Evolutionary conservation across 1,140 invertebrate genomes (phyloP).

Genomic region (Psilanteris sp.): DNA sequence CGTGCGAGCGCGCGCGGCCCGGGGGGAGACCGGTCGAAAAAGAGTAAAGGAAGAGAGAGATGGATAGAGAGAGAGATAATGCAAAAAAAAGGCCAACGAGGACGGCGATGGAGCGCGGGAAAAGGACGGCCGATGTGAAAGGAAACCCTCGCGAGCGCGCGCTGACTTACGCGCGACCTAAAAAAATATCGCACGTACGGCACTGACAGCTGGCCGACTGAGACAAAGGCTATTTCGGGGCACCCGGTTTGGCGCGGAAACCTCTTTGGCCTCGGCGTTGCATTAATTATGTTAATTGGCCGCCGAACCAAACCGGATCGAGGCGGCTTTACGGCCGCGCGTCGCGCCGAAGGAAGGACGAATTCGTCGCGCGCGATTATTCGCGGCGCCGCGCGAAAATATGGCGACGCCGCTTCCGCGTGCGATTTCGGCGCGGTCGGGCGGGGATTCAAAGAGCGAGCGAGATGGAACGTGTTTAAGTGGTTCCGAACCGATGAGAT

Average conservation of each 20-base stretch:
- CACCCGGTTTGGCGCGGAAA: constrained; percentile 39
- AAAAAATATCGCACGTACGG: constrained; percentile 62
- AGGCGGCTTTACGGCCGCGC: constrained; percentile 20
- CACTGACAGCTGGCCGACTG: constrained; percentile 51
- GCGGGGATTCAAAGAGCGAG: too few relatives aligned
- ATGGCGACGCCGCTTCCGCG: too few relatives aligned
- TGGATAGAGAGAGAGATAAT: not conserved
- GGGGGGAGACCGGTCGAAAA: too few relatives aligned
- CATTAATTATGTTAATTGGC: constrained; percentile 54
- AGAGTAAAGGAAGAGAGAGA: too few relatives aligned
- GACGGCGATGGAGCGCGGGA: constrained; percentile 11
- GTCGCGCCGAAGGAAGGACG: too few relatives aligned
- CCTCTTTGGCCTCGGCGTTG: constrained; percentile 21
- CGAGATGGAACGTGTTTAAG: too few relatives aligned
- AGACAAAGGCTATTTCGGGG: constrained; percentile 52
- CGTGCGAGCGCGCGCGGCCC: too few relatives aligned
- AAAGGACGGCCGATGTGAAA: constrained; percentile 47
- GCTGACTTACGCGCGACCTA: constrained; percentile 61
- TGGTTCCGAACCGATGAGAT: too few relatives aligned
- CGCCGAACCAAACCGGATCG: constrained; percentile 30
- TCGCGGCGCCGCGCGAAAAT: too few relatives aligned
- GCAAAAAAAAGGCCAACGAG: constrained; percentile 4
- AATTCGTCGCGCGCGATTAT: too few relatives aligned
- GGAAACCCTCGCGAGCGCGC: constrained; percentile 56
- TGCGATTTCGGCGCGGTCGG: too few relatives aligned